Percentiles rank a stretch among this genome's conserved stretches.
These are phyloP conservation scores for Harlomillsia oculata DNA, from an alignment of 1,140 invertebrate genomes.

Conservation along the genomic window DNA sequence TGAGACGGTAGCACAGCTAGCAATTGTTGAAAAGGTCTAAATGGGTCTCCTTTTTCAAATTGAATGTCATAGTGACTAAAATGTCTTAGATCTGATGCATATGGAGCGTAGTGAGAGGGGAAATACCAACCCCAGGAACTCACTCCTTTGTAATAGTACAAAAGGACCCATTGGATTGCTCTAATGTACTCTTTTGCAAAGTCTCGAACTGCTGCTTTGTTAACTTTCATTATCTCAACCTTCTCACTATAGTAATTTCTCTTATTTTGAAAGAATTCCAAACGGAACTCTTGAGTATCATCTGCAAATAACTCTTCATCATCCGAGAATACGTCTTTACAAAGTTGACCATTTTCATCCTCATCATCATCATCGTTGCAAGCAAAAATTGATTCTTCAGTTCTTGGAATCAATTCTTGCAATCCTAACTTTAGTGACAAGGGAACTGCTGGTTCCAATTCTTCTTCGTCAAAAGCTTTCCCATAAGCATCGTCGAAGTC, in stretches of 20 bases:
- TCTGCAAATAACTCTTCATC: conserved; percentile 46
- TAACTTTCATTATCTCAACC: conserved; percentile 64
- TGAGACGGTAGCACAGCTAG: conserved; percentile 76
- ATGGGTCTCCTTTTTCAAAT: conserved; percentile 65
- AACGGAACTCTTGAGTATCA: conserved; percentile 25
- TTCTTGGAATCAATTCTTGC: conserved; percentile 26
- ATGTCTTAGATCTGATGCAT: conserved; percentile 80
- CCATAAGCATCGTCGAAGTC: conserved; percentile 47
- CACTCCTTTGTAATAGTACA: conserved; percentile 94
- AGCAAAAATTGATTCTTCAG: conserved; percentile 22
- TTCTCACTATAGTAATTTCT: conserved; percentile 86
- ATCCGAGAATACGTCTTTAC: conserved; percentile 37
- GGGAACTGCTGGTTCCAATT: conserved; percentile 25
- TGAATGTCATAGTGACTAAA: conserved; percentile 56
- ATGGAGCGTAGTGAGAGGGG: conserved; percentile 92
- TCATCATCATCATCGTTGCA: conserved; percentile 3
- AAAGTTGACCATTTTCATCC: not conserved
- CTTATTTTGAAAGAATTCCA: conserved; percentile 79
- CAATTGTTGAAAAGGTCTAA: conserved; percentile 89
- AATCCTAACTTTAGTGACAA: conserved; percentile 24
- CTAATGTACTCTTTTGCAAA: conserved; percentile 80
- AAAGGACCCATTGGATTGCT: conserved; percentile 91
- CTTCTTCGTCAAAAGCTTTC: conserved; percentile 36
- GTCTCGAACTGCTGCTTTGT: conserved; percentile 61
- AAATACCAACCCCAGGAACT: conserved; percentile 97